Evolutionary conservation across 2,888 invertebrate genomes (phyloP), one percentile per base, ranked within the genome.

Genomic region (Drosophila rellima): DNA sequence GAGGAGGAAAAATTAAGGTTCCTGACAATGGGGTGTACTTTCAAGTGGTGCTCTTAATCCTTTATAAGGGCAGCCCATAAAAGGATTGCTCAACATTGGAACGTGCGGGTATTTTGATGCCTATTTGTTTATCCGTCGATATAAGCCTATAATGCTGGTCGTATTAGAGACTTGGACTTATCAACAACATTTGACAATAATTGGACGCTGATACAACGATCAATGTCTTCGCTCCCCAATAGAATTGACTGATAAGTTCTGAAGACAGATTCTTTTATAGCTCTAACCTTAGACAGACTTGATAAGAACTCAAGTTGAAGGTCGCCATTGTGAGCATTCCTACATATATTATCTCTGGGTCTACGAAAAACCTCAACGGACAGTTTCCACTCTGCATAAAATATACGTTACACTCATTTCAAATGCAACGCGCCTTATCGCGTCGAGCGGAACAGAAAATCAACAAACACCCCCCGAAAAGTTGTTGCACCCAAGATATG

Each of bases 391-490:
- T 68, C 69, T 81, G 85, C 69, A 86, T 86, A 84, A 88, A 81
- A 88, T 82, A 88, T 89, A 88, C 88, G 88, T 88, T 88, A 88
- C 78, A 78, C 78, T 88, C 84, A 89, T 88, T 89, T 82, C 39
- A 57, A 86, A 89, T 89, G 81, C 88, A 82, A 61, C 51, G 71
- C 69, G 56, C 67, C 88, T 86, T 86, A 86, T 86, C 85, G 70
- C 73, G 44, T 60, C 68, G 65, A 66, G 65, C 87, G 78, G 71
- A 71, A 76, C 72, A 74, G 33, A 63, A 70, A 64, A 78, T 82
- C 84, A 69, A 70, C 82, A 72, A 54, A 67, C 75, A 70, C 54
- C 68, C 66, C 67, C 67, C 55, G 56, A 17, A 45, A 48, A 33
- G 26, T 26, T 20, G 37, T 26, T 51, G 37, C 23, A 51, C 17